A percentile compares a stretch with the other conserved stretches of the same genome.
phyloP scores from a whole-genome alignment of 2,888 invertebrate genomes.

The Melinopterus prodromus region DNA sequence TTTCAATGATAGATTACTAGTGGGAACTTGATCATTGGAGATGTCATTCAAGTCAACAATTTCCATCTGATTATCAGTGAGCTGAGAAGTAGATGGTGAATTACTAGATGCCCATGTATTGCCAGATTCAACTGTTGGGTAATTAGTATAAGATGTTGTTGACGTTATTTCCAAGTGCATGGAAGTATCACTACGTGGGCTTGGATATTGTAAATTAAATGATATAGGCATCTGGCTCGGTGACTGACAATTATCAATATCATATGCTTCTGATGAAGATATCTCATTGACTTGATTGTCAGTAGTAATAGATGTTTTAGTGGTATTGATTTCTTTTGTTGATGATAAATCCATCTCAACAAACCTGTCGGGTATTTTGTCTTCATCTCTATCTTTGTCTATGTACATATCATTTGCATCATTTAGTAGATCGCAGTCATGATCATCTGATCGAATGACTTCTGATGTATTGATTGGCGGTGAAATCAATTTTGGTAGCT shows the following conservation, averaged over 20 bases:
- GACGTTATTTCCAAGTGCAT: slow-evolving; percentile 18
- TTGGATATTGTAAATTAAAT: not conserved
- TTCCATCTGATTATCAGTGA: not conserved
- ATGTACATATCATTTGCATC: not conserved
- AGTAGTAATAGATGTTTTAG: slow-evolving; percentile 7
- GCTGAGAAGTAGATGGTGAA: not conserved
- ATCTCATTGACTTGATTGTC: slow-evolving; percentile 28
- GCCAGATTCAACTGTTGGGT: not conserved
- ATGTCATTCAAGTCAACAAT: not conserved
- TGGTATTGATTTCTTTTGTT: not conserved
- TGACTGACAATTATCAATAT: slow-evolving; percentile 14
- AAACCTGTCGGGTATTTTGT: slow-evolving; percentile 9
- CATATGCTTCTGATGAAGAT: slow-evolving; percentile 19
- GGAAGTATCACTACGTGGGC: slow-evolving; percentile 9
- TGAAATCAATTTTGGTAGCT: not conserved
- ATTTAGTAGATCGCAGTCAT: not conserved
- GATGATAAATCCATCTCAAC: slow-evolving; percentile 10
- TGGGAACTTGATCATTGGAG: slow-evolving; percentile 15
- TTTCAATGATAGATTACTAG: slow-evolving; percentile 14
- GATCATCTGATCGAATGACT: not conserved
- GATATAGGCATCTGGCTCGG: not conserved
- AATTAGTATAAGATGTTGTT: slow-evolving; percentile 19
- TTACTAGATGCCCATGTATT: not conserved
- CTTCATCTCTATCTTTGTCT: slow-evolving; percentile 9
- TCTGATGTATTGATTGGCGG: not conserved